Percentiles rank a stretch among this genome's conserved stretches.
Conservation (phyloP, 2,888 invertebrate species). For the Coremacera marginata region DNA sequence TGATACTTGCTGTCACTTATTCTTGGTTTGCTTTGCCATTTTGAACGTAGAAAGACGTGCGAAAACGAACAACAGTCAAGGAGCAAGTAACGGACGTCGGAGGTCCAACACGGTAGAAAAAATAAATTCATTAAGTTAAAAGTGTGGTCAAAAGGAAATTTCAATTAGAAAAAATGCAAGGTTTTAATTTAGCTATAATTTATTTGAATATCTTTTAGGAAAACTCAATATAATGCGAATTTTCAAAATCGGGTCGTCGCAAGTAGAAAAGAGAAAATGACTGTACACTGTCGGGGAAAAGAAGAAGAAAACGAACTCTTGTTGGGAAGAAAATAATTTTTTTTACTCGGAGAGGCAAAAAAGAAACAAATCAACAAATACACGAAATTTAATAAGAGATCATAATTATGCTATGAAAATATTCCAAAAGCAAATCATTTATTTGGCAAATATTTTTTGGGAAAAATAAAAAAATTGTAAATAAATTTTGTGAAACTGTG, state of each 20-base stretch:
- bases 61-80: constrained; percentile 38
- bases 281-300: constrained; percentile 49
- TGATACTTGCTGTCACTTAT: constrained; percentile 9
- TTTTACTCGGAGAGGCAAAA: constrained; percentile 10
- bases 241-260: constrained; percentile 23
- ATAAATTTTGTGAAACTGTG: neutral
- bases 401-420: neutral
- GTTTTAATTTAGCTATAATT: neutral
- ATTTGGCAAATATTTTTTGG: neutral
- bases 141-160: neutral
- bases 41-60: constrained; percentile 23
- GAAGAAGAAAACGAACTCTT: constrained; percentile 37
- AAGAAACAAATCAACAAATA: constrained; percentile 47
- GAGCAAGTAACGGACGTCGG: constrained; percentile 31
- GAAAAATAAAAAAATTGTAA: neutral
- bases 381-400: constrained; percentile 26
- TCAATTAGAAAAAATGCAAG: too few relatives aligned
- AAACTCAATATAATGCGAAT: constrained; percentile 16
- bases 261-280: constrained; percentile 47
- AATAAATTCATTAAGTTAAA: neutral
- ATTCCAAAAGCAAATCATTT: neutral
- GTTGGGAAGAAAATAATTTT: constrained; percentile 22
- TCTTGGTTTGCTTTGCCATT: neutral
- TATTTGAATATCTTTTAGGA: neutral
- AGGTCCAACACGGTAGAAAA: constrained; percentile 22